Conservation (phyloP, 2,888 invertebrate genomes). For the Carpatolechia fugitivella region DNA sequence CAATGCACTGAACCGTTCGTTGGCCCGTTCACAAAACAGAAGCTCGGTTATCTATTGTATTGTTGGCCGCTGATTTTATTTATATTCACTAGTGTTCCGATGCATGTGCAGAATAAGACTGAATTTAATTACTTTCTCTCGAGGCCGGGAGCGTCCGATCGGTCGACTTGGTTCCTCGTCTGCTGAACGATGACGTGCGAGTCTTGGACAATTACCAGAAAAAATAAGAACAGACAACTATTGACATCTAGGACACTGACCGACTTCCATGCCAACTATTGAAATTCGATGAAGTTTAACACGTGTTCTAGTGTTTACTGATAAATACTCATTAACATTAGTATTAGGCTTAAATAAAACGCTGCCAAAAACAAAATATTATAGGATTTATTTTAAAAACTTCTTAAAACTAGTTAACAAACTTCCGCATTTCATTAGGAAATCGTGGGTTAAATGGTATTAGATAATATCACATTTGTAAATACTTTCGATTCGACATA, state of each 20-base stretch:
- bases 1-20: conserved; percentile 20
- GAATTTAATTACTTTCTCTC: conserved; percentile 67
- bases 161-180: conserved; percentile 39
- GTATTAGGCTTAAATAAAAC: conserved; percentile 11
- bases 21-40: conserved; percentile 40
- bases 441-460: background rate
- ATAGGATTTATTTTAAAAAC: background rate
- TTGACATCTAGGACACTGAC: conserved; percentile 71
- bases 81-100: conserved; percentile 58
- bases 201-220: conserved; percentile 73
- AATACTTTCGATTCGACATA: background rate
- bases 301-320: conserved; percentile 29
- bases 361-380: conserved; percentile 1
- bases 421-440: conserved; percentile 7
- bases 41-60: conserved; percentile 29
- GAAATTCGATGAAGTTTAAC: conserved; percentile 26
- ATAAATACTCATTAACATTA: conserved; percentile 15
- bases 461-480: conserved; percentile 7
- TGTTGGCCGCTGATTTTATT: conserved; percentile 49
- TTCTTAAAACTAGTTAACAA: conserved; percentile 74
- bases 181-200: conserved; percentile 45
- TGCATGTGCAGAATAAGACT: conserved; percentile 59
- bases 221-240: conserved; percentile 68
- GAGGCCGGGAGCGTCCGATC: conserved; percentile 41
- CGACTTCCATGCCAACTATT: conserved; percentile 68